Evolutionary conservation across 2,113 vertebrate species (phyloP).

Genomic region (Carettochelys insculpta): DNA sequence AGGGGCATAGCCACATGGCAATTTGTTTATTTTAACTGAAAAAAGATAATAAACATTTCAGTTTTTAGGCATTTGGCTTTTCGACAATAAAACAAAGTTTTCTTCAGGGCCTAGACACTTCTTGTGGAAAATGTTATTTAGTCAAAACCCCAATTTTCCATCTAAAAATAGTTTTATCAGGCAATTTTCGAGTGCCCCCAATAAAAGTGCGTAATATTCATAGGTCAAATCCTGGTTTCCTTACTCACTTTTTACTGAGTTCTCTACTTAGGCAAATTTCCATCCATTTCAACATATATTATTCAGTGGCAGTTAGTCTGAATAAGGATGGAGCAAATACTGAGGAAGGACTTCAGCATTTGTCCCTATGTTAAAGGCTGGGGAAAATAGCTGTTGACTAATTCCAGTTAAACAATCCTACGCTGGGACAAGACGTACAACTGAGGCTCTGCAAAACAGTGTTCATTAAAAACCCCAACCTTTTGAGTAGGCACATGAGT

Average conservation of each 20-base stretch:
- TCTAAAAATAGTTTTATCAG: not conserved
- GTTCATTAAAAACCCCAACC: not conserved
- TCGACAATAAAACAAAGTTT: not conserved
- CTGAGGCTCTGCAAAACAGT: not conserved
- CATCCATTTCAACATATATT: not conserved
- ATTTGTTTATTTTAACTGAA: not conserved
- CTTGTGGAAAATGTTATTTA: not conserved
- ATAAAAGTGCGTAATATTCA: not conserved
- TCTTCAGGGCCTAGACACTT: not conserved
- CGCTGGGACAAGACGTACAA: not conserved
- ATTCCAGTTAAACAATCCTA: not conserved
- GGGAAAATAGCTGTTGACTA: not conserved
- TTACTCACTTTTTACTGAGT: not conserved
- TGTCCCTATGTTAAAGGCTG: not conserved
- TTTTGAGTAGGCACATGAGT: not conserved
- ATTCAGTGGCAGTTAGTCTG: not conserved
- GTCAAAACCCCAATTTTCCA: not conserved
- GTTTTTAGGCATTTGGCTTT: not conserved
- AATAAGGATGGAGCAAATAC: not conserved
- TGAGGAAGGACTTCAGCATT: not conserved
- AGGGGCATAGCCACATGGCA: not conserved
- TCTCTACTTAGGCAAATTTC: not conserved
- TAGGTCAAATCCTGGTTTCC: not conserved
- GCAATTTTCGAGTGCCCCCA: not conserved
- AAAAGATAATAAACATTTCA: not conserved